Percentiles rank a stretch among this genome's conserved stretches.
Evolutionary conservation across 2,797 vertebrate genomes (phyloP).

Genomic region (Schizothorax lantsangensis): DNA sequence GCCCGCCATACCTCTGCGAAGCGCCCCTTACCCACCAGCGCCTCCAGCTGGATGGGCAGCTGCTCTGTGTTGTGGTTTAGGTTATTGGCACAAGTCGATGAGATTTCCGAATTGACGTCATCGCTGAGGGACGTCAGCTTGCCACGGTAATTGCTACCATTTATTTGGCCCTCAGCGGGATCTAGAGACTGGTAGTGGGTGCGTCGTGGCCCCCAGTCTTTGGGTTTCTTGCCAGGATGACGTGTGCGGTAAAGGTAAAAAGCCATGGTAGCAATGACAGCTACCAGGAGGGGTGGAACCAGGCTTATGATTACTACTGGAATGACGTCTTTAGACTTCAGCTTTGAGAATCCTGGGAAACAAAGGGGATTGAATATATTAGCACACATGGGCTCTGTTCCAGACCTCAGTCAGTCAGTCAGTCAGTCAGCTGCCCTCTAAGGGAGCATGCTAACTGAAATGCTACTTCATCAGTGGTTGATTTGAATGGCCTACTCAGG

Average conservation of each 20-base stretch:
- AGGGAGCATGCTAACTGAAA: neutral
- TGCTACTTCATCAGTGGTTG: neutral
- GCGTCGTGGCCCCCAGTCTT: constrained; percentile 80
- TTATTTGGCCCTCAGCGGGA: constrained; percentile 60
- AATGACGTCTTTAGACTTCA: constrained; percentile 88
- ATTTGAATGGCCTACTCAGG: neutral
- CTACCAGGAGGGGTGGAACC: constrained; percentile 84
- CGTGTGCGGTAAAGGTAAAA: constrained; percentile 89
- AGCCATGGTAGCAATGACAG: constrained; percentile 76
- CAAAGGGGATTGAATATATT: constrained; percentile 20
- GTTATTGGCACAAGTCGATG: constrained; percentile 63
- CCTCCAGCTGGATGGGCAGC: constrained; percentile 86
- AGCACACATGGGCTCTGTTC: constrained; percentile 10
- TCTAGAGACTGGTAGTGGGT: constrained; percentile 70
- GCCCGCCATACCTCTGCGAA: constrained; percentile 89
- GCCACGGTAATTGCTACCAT: constrained; percentile 65
- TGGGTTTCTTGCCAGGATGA: constrained; percentile 76
- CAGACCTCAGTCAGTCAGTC: neutral
- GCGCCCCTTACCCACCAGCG: constrained; percentile 86
- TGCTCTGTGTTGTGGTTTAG: constrained; percentile 72
- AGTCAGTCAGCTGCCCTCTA: neutral
- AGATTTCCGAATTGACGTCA: constrained; percentile 58
- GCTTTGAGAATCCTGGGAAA: constrained; percentile 81
- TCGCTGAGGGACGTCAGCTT: constrained; percentile 68
- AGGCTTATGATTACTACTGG: constrained; percentile 88